Evolutionary conservation across 2,797 vertebrate species (phyloP), one percentile per base, ranked within the genome.

Genomic region (Falco columbarius): DNA sequence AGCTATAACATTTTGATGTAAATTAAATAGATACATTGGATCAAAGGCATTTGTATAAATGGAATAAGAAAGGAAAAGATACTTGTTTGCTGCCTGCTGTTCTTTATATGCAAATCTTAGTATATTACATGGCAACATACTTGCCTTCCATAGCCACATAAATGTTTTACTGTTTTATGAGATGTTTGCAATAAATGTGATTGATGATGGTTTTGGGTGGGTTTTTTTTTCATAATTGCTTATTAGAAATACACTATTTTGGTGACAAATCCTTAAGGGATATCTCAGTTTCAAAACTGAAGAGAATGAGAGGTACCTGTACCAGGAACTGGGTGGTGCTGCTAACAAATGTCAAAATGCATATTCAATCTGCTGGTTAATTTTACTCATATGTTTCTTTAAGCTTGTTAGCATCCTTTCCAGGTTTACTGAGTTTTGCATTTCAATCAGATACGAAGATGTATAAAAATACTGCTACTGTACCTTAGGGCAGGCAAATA

Each of bases 401-500:
- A 97, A 93, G 86, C 72, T 93, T 96, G 89, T 95, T 96, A 97
- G 91, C 94, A 93, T 79, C 94, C 93, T 97, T 98, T 92, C 81
- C 85, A 94, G 81, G 94, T 97, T 97, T 97, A 66, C 80, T 46
- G 93, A 97, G 70, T 95, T 98, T 98, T 98, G 86, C 95, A 98
- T 97, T 98, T 98, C 95, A 97, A 95, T 97, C 97, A 97, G 97
- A 98, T 99, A 98, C 98, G 98, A 98, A 98, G 98, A 98, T 98
- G 97, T 95, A 95, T 94, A 93, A 98, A 98, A 97, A 97, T 96
- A 97, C 92, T 98, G 98, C 94, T 98, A 74, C 83, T 81, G 62
- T 97, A 98, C 98, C 98, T 98, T 97, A 98, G 98, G 98, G 97
- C 97, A 98, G 98, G 98, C 98, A 99, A 98, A 98, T 98, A 98